Base-by-base conservation (phyloP, 1,140 invertebrate genomes). In the Pseudoatta argentina region DNA sequence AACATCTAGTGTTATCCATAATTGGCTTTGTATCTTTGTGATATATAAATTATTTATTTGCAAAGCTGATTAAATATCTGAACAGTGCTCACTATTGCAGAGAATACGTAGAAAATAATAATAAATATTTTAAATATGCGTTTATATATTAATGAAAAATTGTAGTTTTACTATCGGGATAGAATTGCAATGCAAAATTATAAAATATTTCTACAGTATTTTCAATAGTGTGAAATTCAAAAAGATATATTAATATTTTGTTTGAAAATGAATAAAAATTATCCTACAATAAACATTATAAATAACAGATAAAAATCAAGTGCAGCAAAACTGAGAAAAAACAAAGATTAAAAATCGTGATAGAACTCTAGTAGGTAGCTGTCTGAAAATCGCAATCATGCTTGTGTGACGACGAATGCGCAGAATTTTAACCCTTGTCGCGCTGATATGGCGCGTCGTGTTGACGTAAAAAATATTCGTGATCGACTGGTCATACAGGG, bases 391-490 rank as follows among this genome's bases (percentile, higher is more conserved):
- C 67, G 12, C 79, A 83, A 83, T 83, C 55, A 61, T 75, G 55
- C 53, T 61, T 53, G 24, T 18, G 57, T 75, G 69, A 61, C 39
- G 79, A 73, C 79, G 53, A 82, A 48, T 51, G 55, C 34, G 34
- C 39, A 73, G 55, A 83, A 83, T 83, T 83, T 83, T 83, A 82
- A 72, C 61, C 67, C 39, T 44, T 10, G 24, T 27, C 69, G 14
- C 27, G 24, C 27, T 55, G 55, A 75, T 63, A 75, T 34, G 39
- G 18, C 24, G 55, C 69, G n/a, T 8, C 24, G 10, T 75, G 79
- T 83, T 61, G 55, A 83, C 79, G 79, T 83, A 83, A 83, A 83
- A 83, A 73, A 83, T 83, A 61, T 73, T 83, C 69, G 79, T 72
- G 67, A 71, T 64, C 39, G 24, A 73, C 79, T 61, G 55, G 67